Evolutionary conservation across 2,888 invertebrate species (phyloP), one percentile per base, ranked within the genome.

Genomic region (Eupithecia subfuscata): DNA sequence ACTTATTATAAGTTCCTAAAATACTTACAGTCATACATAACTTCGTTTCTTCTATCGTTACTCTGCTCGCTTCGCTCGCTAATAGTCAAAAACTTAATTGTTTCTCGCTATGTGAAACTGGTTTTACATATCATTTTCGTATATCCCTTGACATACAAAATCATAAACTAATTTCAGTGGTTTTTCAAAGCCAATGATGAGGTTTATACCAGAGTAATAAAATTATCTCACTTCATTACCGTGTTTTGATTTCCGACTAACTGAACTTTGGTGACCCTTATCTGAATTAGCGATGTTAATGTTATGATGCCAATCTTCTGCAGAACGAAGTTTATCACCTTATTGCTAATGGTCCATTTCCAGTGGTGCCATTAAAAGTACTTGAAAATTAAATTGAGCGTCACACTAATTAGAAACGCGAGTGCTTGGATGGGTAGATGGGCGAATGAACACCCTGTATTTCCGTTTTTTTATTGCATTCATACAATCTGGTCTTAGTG

Each of bases 221-320:
- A 9, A 52, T 52, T n/a, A 52, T 52, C 18, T 48, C 52, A n/a
- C 52, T 52, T 52, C n/a, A 52, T n/a, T 22, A 22, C 52, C n/a
- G n/a, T 56, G 11, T 52, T n/a, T 52, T 11, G 22, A 56, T 56
- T 56, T 22, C 52, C 22, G 52, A 11, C 11, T 52, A 56, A 22
- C 11, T 9, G 22, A 56, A 56, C 52, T 56, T 56, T 22, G 22
- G 52, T 11, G 52, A 11, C 52, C 52, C 52, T 52, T 56, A 56
- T 56, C 52, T 56, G 52, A 56, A 56, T 56, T 22, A 22, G 52
- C 22, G 52, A 56, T 56, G 52, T 56, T 56, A 56, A 56, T 56
- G 52, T 22, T n/a, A 4, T n/a, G 52, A 22, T 56, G 52, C n/a
- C 11, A 22, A 56, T 22, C 52, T 56, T 56, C 11, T 56, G 22